Conservation (phyloP, 2,888 invertebrate genomes). For the Catocala fraxini region DNA sequence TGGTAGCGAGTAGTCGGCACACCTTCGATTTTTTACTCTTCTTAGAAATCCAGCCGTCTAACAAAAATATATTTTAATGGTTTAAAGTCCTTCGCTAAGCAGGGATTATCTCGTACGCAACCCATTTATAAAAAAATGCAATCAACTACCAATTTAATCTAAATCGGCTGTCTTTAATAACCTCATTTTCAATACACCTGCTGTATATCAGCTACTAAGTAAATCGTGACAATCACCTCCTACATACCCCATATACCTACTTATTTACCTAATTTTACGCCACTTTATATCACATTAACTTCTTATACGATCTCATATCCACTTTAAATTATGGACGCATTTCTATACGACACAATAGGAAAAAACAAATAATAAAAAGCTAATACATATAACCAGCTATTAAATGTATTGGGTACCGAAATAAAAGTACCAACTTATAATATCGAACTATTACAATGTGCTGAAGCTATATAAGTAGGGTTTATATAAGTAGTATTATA, state of each 20-base stretch:
- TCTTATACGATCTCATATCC: constrained; percentile 36
- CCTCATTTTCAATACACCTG: no score
- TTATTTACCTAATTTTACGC: constrained; percentile 49
- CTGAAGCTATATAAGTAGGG: constrained; percentile 25
- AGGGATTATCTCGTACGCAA: no score
- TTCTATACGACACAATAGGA: constrained; percentile 33
- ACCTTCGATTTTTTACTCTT: no score
- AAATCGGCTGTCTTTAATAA: no score
- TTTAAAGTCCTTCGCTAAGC: no score
- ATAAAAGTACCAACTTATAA: constrained; percentile 40
- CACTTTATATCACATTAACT: constrained; percentile 37
- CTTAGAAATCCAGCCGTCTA: no score
- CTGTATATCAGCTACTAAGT: no score
- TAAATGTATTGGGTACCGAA: constrained; percentile 17
- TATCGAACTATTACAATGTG: constrained; percentile 44
- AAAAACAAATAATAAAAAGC: constrained; percentile 24
- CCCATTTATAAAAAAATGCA: no score
- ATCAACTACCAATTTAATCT: no score
- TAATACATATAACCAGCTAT: constrained; percentile 28
- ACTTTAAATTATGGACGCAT: constrained; percentile 34
- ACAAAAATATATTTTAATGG: no score
- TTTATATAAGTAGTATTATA: constrained; percentile 44
- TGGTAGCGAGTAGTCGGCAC: no score
- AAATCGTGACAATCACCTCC: no score
- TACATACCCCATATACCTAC: constrained; percentile 13